These are phyloP conservation scores for Sthenelais limicola DNA, from an alignment of 2,888 invertebrate genomes.

Conservation along the genomic window DNA sequence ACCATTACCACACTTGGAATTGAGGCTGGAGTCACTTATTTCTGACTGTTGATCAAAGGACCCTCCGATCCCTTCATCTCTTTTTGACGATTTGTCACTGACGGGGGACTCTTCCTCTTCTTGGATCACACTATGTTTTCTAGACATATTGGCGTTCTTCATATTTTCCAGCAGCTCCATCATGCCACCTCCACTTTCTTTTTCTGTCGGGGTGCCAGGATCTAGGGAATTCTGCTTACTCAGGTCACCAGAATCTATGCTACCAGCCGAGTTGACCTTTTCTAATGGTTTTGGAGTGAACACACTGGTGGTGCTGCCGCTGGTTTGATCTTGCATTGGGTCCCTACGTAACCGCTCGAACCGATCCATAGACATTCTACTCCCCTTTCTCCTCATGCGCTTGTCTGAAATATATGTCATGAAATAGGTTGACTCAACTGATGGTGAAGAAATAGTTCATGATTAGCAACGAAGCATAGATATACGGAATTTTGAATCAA, in stretches of 20 bases:
- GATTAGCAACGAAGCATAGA: too few relatives aligned
- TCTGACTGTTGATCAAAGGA: constrained; percentile 55
- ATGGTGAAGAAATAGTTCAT: too few relatives aligned
- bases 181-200: background rate
- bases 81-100: constrained; percentile 17
- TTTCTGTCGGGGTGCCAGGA: too few relatives aligned
- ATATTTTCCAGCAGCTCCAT: constrained; percentile 12
- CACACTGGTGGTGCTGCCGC: background rate
- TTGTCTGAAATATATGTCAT: constrained; percentile 29
- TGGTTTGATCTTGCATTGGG: constrained; percentile 7
- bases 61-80: constrained; percentile 56
- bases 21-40: constrained; percentile 47
- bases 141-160: constrained; percentile 1
- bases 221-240: constrained; percentile 12
- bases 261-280: constrained; percentile 20
- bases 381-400: constrained; percentile 46
- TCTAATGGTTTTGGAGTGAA: background rate
- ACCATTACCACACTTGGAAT: background rate
- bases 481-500: too few relatives aligned
- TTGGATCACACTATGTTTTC: constrained; percentile 13
- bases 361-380: constrained; percentile 59
- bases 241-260: constrained; percentile 25
- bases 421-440: too few relatives aligned
- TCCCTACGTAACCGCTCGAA: constrained; percentile 10
- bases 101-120: constrained; percentile 27